phyloP scores from a whole-genome alignment of 2,113 vertebrate species.

The Myotis yumanensis region DNA sequence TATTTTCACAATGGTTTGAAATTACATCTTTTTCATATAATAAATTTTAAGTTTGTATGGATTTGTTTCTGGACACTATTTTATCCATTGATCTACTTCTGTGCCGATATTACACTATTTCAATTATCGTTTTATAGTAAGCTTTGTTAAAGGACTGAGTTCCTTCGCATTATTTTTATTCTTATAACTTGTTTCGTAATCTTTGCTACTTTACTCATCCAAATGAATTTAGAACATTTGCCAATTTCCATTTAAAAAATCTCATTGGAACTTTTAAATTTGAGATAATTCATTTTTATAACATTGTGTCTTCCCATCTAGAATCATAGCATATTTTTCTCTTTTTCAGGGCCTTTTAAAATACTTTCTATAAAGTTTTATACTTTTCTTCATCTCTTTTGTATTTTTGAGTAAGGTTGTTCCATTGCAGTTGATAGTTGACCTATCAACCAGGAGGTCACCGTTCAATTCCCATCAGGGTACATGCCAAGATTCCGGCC shows the following conservation, averaged over 20 bases:
- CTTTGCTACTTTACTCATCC: slow-evolving; percentile 19
- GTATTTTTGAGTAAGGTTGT: not conserved
- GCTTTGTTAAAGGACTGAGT: slow-evolving; percentile 13
- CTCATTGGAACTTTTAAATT: not conserved
- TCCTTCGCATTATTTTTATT: slow-evolving; percentile 32
- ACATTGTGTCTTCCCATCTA: not conserved
- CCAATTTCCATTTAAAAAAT: not conserved
- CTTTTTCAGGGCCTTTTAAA: not conserved
- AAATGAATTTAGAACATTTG: slow-evolving; percentile 24
- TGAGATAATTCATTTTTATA: not conserved
- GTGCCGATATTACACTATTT: not conserved
- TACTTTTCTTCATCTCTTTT: not conserved
- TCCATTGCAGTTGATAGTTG: not conserved
- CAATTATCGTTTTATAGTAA: not conserved
- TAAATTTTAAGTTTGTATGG: not conserved
- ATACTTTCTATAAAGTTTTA: not conserved
- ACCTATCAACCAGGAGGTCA: too few species aligned
- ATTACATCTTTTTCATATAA: not conserved
- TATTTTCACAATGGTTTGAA: slow-evolving; percentile 28
- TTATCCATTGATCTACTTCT: not conserved
- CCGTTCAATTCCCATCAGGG: too few species aligned
- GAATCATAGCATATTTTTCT: not conserved
- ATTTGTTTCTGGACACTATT: not conserved
- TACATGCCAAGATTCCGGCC: too few species aligned
- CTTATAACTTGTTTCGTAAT: slow-evolving; percentile 1